A percentile compares a stretch with the other conserved stretches of the same genome.
These are phyloP conservation scores for Drosophila hawaiiensis DNA, from an alignment of 2,888 invertebrate species.

Conservation along the genomic window DNA sequence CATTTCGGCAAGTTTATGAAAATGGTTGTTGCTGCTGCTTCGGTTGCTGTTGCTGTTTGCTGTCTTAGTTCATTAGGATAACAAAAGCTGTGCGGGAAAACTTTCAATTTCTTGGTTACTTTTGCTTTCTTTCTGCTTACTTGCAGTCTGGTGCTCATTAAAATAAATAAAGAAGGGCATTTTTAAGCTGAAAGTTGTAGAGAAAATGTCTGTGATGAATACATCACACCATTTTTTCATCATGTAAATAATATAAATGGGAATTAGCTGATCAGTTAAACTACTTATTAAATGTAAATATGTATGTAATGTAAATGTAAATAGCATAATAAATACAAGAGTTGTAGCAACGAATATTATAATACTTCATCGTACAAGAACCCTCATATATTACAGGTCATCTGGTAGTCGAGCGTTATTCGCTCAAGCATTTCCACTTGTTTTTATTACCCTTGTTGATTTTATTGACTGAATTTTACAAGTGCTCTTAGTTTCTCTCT, in stretches of 20 bases:
- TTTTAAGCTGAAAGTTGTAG: neutral
- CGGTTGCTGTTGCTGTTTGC: conserved; percentile 25
- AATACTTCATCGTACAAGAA: neutral
- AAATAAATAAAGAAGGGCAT: neutral
- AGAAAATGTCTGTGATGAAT: neutral
- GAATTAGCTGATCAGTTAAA: neutral
- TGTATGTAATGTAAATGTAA: neutral
- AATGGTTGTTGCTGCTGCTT: conserved; percentile 43
- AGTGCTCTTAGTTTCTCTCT: conserved; percentile 47
- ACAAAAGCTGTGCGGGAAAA: conserved; percentile 70
- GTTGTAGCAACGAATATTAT: neutral
- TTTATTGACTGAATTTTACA: conserved; percentile 70
- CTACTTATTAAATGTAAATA: neutral
- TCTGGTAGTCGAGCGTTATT: neutral
- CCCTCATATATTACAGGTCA: conserved; percentile 1
- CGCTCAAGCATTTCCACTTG: neutral
- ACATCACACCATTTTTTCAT: neutral
- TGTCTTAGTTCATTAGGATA: conserved; percentile 68
- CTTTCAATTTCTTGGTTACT: conserved; percentile 48
- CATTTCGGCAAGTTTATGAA: conserved; percentile 76
- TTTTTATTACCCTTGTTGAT: conserved; percentile 58
- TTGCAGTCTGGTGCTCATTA: conserved; percentile 5
- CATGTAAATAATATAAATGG: neutral
- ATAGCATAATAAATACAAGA: neutral
- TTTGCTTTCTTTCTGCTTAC: conserved; percentile 19